phyloP scores from a whole-genome alignment of 2,113 vertebrate genomes.

The Scartelaos histophorus region DNA sequence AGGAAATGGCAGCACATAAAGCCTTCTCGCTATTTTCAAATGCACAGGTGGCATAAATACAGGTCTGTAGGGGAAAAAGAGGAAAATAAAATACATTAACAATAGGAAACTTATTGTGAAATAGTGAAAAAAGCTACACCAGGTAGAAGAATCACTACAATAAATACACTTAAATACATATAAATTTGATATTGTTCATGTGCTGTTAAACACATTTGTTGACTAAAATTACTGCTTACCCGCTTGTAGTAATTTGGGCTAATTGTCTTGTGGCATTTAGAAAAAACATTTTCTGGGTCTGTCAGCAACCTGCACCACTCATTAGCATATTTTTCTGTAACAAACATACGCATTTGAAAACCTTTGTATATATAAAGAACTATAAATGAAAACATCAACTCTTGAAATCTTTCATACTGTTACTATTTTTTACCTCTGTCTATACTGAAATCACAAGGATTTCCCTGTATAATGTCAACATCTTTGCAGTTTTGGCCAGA shows the following conservation, averaged over 20 bases:
- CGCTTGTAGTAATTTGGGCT: conserved; percentile 77
- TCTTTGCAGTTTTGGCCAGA: conserved; percentile 76
- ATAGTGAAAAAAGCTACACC: not conserved
- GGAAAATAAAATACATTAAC: not conserved
- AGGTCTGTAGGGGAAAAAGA: conserved; percentile 75
- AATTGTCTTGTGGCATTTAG: conserved; percentile 82
- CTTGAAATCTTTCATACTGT: not conserved
- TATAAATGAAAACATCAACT: not conserved
- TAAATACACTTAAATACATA: not conserved
- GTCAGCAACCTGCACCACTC: conserved; percentile 84
- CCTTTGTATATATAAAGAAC: not conserved
- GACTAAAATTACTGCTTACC: conserved; percentile 67
- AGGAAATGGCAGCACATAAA: conserved; percentile 85
- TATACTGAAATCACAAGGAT: conserved; percentile 84
- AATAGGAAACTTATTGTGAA: not conserved
- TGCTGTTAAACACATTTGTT: not conserved
- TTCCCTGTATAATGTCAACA: conserved; percentile 68
- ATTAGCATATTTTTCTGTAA: conserved; percentile 85
- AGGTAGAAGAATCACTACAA: not conserved
- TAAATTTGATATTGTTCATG: not conserved
- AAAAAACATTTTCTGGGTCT: conserved; percentile 75
- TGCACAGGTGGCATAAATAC: conserved; percentile 88
- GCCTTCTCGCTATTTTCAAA: conserved; percentile 85
- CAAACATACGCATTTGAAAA: not conserved
- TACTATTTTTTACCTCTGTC: conserved; percentile 80